Evolutionary conservation across 2,888 invertebrate species (phyloP).

Genomic region (Cheilosia grossa): DNA sequence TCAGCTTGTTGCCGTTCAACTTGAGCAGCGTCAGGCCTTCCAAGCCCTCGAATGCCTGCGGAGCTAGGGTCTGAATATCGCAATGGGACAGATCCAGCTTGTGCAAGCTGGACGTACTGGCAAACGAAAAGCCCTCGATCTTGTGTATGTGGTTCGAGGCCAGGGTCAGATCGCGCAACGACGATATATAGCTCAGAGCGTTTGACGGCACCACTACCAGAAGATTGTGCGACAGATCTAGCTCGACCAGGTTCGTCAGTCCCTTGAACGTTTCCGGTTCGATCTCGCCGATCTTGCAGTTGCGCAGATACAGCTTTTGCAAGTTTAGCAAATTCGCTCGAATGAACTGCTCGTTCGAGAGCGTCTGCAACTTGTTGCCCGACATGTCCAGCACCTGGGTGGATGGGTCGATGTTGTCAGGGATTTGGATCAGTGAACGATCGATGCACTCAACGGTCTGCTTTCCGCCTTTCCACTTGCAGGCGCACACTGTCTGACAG

Average conservation of each 20-base stretch:
- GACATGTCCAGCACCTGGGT: constrained; percentile 96
- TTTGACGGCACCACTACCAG: constrained; percentile 91
- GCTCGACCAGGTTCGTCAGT: constrained; percentile 93
- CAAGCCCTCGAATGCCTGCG: constrained; percentile 90
- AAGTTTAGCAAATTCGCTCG: constrained; percentile 92
- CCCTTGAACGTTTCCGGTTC: constrained; percentile 93
- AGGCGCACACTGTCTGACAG: constrained; percentile 90
- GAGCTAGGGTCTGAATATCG: constrained; percentile 90
- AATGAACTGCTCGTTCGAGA: constrained; percentile 92
- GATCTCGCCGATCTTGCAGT: constrained; percentile 93
- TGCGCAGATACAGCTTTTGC: constrained; percentile 92
- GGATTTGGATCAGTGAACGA: constrained; percentile 92
- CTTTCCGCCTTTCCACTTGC: constrained; percentile 97
- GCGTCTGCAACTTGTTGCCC: constrained; percentile 92
- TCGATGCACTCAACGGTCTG: constrained; percentile 96
- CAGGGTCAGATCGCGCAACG: constrained; percentile 91
- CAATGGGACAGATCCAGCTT: constrained; percentile 93
- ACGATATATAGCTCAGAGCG: constrained; percentile 91
- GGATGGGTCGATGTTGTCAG: constrained; percentile 92
- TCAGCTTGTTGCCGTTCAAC: constrained; percentile 91
- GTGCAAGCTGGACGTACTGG: constrained; percentile 89
- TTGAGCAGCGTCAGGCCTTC: constrained; percentile 90
- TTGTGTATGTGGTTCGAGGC: constrained; percentile 92
- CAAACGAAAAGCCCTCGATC: constrained; percentile 90
- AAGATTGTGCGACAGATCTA: constrained; percentile 93